Conservation (phyloP, 2,113 vertebrate genomes). For the Porphyrio hochstetteri region DNA sequence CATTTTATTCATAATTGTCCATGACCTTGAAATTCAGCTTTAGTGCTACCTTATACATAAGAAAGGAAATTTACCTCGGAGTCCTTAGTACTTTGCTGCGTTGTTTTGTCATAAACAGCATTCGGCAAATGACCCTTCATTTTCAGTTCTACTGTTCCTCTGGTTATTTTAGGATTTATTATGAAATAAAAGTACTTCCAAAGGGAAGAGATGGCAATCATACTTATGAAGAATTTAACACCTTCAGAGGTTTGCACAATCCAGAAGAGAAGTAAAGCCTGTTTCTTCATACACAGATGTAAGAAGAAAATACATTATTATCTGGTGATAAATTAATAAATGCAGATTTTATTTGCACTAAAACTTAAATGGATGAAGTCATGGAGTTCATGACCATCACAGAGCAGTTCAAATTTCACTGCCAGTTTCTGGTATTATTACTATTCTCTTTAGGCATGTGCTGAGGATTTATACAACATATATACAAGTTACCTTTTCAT, state of each 20-base stretch:
- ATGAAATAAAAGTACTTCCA: not conserved
- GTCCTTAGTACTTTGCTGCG: not conserved
- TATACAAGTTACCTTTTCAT: not conserved
- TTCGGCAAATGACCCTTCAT: not conserved
- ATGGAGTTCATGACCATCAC: not conserved
- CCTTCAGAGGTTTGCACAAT: not conserved
- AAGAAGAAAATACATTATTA: not conserved
- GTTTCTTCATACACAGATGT: not conserved
- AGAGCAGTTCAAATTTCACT: not conserved
- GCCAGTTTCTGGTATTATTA: not conserved
- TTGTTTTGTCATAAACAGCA: not conserved
- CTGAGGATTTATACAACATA: not conserved
- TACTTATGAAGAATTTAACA: not conserved
- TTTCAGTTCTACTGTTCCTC: not conserved
- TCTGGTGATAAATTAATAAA: not conserved
- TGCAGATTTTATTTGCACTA: not conserved
- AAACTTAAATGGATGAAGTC: not conserved
- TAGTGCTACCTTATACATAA: not conserved
- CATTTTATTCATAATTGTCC: not conserved
- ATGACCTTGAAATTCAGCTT: not conserved
- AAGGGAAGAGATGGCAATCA: not conserved
- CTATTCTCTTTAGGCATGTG: not conserved
- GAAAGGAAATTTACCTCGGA: not conserved
- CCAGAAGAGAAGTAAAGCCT: not conserved
- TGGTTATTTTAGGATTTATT: not conserved